A percentile compares a stretch with the other conserved stretches of the same genome.
Evolutionary conservation across 92 coral and sea anemone species (phyloP).

Genomic region (Palythoa grandiflora): DNA sequence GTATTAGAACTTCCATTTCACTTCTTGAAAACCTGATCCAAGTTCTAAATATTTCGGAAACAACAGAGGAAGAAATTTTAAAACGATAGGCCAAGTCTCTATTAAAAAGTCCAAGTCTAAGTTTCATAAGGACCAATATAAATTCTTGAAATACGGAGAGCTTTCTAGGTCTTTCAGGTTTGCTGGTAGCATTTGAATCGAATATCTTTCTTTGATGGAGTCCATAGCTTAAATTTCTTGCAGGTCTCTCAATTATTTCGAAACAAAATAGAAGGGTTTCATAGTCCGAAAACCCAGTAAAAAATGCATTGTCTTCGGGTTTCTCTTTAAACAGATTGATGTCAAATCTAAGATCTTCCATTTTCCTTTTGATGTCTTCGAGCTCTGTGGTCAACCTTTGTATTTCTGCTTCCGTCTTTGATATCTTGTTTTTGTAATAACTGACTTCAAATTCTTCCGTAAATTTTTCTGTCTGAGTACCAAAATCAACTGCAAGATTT

Average conservation of each 20-base stretch:
- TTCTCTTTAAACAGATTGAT: constrained; percentile 58
- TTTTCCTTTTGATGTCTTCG: constrained; percentile 17
- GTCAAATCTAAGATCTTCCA: constrained; percentile 56
- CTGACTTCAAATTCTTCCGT: constrained; percentile 2
- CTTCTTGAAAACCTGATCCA: too few species aligned
- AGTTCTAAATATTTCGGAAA: too few species aligned
- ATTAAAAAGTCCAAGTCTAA: constrained; percentile 48
- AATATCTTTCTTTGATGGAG: constrained; percentile 33
- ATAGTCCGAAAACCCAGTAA: constrained; percentile 71
- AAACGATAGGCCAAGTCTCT: background rate
- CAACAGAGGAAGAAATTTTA: background rate
- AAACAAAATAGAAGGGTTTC: constrained; percentile 67
- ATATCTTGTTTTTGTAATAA: background rate
- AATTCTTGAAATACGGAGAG: constrained; percentile 59
- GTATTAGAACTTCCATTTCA: too few species aligned
- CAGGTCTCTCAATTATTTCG: constrained; percentile 59
- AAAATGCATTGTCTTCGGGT: constrained; percentile 60
- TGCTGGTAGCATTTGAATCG: constrained; percentile 15
- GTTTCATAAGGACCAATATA: constrained; percentile 58
- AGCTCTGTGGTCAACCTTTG: constrained; percentile 36
- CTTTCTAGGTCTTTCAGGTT: constrained; percentile 63
- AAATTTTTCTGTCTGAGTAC: constrained; percentile 19
- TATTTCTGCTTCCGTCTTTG: constrained; percentile 27
- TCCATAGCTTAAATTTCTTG: constrained; percentile 61
- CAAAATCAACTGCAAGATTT: constrained; percentile 12